These are phyloP conservation scores for Hippocampus kuda DNA, from an alignment of 2,797 vertebrate genomes.

Conservation along the genomic window DNA sequence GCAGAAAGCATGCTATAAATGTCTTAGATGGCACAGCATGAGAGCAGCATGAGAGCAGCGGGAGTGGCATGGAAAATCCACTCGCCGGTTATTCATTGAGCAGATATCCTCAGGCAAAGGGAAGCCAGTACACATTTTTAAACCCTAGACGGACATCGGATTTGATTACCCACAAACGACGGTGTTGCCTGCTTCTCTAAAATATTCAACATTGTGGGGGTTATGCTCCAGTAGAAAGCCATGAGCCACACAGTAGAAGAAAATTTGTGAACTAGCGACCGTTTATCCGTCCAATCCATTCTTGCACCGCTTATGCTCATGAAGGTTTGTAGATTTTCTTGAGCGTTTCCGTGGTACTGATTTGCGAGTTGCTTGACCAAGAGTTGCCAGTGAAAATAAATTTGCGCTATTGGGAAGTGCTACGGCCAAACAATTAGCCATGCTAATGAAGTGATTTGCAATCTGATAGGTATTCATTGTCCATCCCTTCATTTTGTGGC, in stretches of 20 bases:
- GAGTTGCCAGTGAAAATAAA: slow-evolving; percentile 19
- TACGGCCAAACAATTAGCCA: slow-evolving; percentile 41
- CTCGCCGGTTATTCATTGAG: slow-evolving; percentile 65
- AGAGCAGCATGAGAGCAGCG: slow-evolving; percentile 47
- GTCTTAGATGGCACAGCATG: slow-evolving; percentile 29
- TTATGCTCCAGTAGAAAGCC: too few relatives aligned
- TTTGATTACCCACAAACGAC: slow-evolving; percentile 17
- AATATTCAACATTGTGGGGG: too few relatives aligned
- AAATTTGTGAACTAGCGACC: too few relatives aligned
- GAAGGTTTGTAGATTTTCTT: too few relatives aligned
- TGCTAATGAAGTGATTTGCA: slow-evolving; percentile 50
- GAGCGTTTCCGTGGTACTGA: too few relatives aligned
- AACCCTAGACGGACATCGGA: slow-evolving; percentile 35
- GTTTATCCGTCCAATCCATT: too few relatives aligned
- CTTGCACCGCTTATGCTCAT: too few relatives aligned
- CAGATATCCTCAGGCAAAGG: slow-evolving; percentile 12
- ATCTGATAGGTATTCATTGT: slow-evolving; percentile 22
- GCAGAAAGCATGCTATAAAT: slow-evolving; percentile 23
- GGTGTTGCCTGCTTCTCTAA: background rate
- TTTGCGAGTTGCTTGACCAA: too few relatives aligned
- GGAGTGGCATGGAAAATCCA: slow-evolving; percentile 45
- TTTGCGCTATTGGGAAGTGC: slow-evolving; percentile 25
- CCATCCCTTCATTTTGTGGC: slow-evolving; percentile 19
- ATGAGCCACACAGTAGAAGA: too few relatives aligned
- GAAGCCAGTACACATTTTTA: slow-evolving; percentile 40